Evolutionary conservation across 2,797 vertebrate species (phyloP).

Genomic region (Fistularia tabacaria): DNA sequence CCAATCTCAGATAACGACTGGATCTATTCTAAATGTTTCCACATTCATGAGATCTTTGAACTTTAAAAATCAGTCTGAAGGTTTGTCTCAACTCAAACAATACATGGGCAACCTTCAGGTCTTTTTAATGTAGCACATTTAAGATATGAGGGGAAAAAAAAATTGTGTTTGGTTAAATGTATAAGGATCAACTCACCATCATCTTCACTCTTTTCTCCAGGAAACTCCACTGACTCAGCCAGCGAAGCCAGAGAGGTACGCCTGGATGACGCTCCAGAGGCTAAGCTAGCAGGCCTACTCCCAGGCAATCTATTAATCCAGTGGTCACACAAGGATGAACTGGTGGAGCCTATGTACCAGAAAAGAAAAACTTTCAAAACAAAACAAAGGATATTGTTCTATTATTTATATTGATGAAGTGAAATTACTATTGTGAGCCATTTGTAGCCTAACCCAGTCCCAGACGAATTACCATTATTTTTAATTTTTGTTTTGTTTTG

Average conservation of each 20-base stretch:
- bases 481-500: no score
- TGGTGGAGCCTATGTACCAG: constrained; percentile 85
- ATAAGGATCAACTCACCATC: constrained; percentile 81
- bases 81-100: background rate
- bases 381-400: background rate
- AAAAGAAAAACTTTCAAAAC: background rate
- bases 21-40: background rate
- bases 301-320: constrained; percentile 96
- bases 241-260: constrained; percentile 93
- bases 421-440: no score
- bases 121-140: no score
- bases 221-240: constrained; percentile 91
- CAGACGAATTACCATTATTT: no score
- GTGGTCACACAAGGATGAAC: constrained; percentile 96
- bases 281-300: constrained; percentile 90
- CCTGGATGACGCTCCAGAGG: constrained; percentile 91
- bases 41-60: no score
- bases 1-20: no score
- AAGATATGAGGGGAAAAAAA: background rate
- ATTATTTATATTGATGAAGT: background rate
- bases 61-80: background rate
- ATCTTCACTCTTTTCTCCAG: constrained; percentile 88
- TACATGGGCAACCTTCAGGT: no score
- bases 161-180: background rate
- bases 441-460: no score